Base-by-base conservation (phyloP, 2,797 vertebrate species). In the Falco berigora region DNA sequence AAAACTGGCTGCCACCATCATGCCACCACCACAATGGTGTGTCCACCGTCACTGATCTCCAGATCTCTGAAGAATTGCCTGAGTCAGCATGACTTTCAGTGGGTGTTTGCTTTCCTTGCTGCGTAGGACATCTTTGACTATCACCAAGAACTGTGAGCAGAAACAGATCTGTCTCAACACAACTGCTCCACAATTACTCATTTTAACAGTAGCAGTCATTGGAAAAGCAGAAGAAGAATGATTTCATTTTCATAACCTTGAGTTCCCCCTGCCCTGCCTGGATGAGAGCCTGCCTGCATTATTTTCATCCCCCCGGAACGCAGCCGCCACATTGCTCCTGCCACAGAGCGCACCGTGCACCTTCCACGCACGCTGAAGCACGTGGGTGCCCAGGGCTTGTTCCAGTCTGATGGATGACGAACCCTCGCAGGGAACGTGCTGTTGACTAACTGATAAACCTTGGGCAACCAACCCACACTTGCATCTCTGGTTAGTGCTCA, bases 171-270 rank as follows among this genome's bases (percentile, higher is more conserved):
- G 94, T 83, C 96, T 93, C 87, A 80, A 72, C 81, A 66, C 0
- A 7, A 72, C 59, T 71, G 73, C 86, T 97, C 62, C 36, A 71
- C 82, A 86, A 78, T 97, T 94, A 96, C 11, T 97, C 95, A 97
- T 67, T 86, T 90, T 61, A 97, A 90, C 95, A 95, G 92, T 14
- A 94, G 86, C 86, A 94, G 59, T 91, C 72, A 36, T 4, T 49
- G 83, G 77, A 75, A 93, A 92, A 95, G 95, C 87, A 78, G 67
- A 61, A 94, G 91, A 13, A 96, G 95, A 97, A 96, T 91, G 58
- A 97, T 97, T 96, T 96, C 68, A 87, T 95, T 96, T 97, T 95
- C 72, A 78, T 94, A 97, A 97, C 93, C 89, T 94, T 96, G 95
- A 95, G 91, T 12, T 95, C 61, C 62, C 89, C 85, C 56, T 96